Evolutionary conservation across 2,888 invertebrate genomes (phyloP).

Genomic region (Troides helena): DNA sequence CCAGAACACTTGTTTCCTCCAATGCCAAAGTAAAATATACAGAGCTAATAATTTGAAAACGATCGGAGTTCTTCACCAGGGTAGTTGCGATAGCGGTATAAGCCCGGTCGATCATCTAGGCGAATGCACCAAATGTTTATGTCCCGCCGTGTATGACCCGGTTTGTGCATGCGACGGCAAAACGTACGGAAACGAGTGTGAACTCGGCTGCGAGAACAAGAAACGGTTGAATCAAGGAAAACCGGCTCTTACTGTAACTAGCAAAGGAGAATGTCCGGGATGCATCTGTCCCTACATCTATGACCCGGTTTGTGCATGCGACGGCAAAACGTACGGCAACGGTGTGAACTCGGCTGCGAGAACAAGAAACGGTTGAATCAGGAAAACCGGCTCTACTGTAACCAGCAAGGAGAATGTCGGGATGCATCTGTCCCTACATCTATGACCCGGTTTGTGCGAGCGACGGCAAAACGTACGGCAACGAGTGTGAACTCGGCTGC

Average conservation of each 20-base stretch:
- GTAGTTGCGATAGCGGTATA: not conserved
- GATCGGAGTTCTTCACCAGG: not conserved
- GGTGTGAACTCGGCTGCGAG: constrained; percentile 34
- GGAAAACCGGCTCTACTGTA: constrained; percentile 27
- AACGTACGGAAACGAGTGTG: constrained; percentile 79
- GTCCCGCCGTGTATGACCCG: constrained; percentile 8
- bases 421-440: constrained; percentile 33
- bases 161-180: constrained; percentile 46
- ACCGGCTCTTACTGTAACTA: constrained; percentile 26
- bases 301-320: constrained; percentile 41
- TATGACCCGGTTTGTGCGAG: constrained; percentile 41
- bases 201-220: constrained; percentile 34
- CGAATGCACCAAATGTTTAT: constrained; percentile 26
- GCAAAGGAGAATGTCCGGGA: constrained; percentile 37
- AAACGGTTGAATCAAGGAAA: constrained; percentile 24
- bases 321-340: constrained; percentile 39
- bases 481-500: constrained; percentile 42
- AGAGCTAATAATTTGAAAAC: not conserved
- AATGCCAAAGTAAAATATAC: not conserved
- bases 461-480: constrained; percentile 43
- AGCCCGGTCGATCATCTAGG: not conserved
- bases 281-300: constrained; percentile 35
- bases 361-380: constrained; percentile 31
- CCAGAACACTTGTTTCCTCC: not conserved
- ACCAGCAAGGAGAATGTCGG: constrained; percentile 34